phyloP scores from a whole-genome alignment of 1,140 invertebrate species.

The Sinonovacula constricta region DNA sequence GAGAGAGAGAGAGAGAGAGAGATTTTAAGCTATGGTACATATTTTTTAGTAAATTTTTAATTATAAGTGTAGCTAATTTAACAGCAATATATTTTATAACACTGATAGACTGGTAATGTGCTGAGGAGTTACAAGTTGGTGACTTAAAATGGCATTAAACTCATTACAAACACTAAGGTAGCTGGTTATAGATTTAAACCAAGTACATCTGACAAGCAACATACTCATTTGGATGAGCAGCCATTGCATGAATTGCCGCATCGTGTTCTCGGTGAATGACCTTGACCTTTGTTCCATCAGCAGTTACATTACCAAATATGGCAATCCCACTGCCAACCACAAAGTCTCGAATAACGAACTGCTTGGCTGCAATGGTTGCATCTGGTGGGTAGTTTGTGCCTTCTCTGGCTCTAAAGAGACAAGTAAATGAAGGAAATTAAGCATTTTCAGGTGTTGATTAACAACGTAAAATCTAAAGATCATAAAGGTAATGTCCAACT shows the following conservation, averaged over 20 bases:
- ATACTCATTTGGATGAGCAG: constrained; percentile 75
- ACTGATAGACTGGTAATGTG: too few species aligned
- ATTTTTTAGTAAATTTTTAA: too few species aligned
- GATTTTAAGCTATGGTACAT: too few species aligned
- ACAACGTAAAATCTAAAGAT: too few species aligned
- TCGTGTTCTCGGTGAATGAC: constrained; percentile 77
- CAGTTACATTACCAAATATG: constrained; percentile 73
- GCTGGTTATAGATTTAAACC: constrained; percentile 4
- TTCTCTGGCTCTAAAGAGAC: constrained; percentile 63
- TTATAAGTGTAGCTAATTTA: too few species aligned
- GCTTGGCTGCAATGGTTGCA: constrained; percentile 74
- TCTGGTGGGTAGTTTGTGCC: constrained; percentile 73
- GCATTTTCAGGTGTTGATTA: too few species aligned
- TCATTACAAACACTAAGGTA: too few species aligned
- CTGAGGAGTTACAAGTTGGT: too few species aligned
- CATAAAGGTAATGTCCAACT: too few species aligned
- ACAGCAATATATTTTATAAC: too few species aligned
- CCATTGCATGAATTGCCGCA: constrained; percentile 74
- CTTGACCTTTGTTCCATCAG: constrained; percentile 76
- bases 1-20: too few species aligned
- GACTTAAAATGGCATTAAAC: too few species aligned
- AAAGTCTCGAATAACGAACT: constrained; percentile 77
- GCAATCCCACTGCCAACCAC: constrained; percentile 75
- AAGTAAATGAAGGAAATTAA: constrained; percentile 1
- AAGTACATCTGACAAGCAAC: constrained; percentile 48